Evolutionary conservation across 1,140 invertebrate genomes (phyloP).

Genomic region (Conus betulinus): DNA sequence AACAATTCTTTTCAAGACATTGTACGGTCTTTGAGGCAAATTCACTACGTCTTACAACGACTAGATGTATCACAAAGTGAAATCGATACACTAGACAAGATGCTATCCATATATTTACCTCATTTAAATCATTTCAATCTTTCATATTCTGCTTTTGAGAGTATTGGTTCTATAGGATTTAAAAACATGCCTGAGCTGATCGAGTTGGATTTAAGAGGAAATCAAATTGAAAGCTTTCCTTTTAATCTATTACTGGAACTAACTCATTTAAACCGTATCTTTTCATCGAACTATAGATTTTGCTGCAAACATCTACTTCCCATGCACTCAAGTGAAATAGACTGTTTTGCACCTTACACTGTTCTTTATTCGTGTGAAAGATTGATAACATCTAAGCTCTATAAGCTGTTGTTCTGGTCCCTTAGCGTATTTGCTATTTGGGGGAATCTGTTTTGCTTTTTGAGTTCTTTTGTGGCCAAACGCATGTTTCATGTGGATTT

Average conservation of each 20-base stretch:
- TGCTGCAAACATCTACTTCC: constrained; percentile 50
- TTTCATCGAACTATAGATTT: constrained; percentile 41
- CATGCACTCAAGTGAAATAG: background rate
- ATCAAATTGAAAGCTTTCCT: background rate
- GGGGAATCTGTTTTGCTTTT: background rate
- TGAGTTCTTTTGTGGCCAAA: background rate
- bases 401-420: background rate
- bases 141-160: background rate
- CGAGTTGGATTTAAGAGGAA: background rate
- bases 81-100: background rate
- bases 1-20: constrained; percentile 1
- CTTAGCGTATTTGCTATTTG: background rate
- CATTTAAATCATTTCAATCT: constrained; percentile 11
- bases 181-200: background rate
- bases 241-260: background rate
- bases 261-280: constrained; percentile 16
- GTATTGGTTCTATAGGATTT: background rate
- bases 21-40: background rate
- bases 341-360: constrained; percentile 30
- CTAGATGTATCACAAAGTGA: background rate
- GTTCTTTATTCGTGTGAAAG: constrained; percentile 50
- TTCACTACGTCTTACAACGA: background rate
- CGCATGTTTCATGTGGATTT: background rate
- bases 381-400: background rate
- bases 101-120: background rate